Conservation (phyloP, 2,888 invertebrate genomes). For the Caenorhabditis angaria region DNA sequence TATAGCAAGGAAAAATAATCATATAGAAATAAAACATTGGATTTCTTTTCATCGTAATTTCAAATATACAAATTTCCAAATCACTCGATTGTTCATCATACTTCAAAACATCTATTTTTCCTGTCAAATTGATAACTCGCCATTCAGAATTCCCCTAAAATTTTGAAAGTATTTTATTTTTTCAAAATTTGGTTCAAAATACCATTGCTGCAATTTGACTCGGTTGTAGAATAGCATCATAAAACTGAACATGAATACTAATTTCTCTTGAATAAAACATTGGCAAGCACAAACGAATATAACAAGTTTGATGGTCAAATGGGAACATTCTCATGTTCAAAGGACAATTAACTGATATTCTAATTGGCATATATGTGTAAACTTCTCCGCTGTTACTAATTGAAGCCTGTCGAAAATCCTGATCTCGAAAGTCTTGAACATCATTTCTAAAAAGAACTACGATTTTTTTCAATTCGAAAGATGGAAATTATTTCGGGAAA, state of each 20-base stretch:
- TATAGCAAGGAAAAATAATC: conserved; percentile 37
- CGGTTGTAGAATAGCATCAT: conserved; percentile 12
- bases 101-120: conserved; percentile 8
- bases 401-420: conserved; percentile 18
- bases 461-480: too few relatives aligned
- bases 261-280: conserved; percentile 17
- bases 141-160: conserved; percentile 38
- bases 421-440: conserved; percentile 1
- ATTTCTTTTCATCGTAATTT: conserved; percentile 29
- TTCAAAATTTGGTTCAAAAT: too few relatives aligned
- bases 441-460: too few relatives aligned
- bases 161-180: neutral
- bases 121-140: conserved; percentile 17
- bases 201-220: conserved; percentile 14
- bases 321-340: conserved; percentile 29
- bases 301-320: conserved; percentile 29
- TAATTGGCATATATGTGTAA: conserved; percentile 17
- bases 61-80: conserved; percentile 27
- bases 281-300: conserved; percentile 22
- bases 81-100: conserved; percentile 25
- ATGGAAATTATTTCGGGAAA: too few relatives aligned
- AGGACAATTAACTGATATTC: conserved; percentile 22
- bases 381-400: neutral
- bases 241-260: conserved; percentile 16
- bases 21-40: conserved; percentile 40